Evolutionary conservation across 1,140 invertebrate genomes (phyloP), one percentile per base, ranked within the genome.

Genomic region (Oreohelix idahoensis): DNA sequence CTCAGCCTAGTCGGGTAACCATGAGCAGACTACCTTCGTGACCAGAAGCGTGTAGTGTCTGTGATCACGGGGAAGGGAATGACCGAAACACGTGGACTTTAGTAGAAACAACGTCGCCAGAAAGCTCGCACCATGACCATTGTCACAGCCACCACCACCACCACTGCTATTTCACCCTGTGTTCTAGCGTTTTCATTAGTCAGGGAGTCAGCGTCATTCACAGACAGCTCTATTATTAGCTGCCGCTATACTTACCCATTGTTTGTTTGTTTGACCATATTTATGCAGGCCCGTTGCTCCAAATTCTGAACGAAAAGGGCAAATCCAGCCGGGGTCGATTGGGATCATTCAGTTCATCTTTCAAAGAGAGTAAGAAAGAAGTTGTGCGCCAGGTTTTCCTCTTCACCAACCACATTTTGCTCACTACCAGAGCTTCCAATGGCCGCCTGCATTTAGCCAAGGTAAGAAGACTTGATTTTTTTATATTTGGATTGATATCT

Each of bases 371-470:
- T 13, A 96, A 90, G 84, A 96, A 96, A 85, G 96, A 96, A 84
- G 93, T 94, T 0, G 92, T 96, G 5, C 93, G 96, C 0, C 96
- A 97, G 89, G 96, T 96, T 69, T 97, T 96, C 90, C 94, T 97
- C 11, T 97, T 97, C 93, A 96, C 96, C 77, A 97, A 97, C 94
- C 96, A 97, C 92, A 94, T 97, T 84, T 94, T 97, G 81, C 92
- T 97, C 26, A 96, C 96, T 0, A 97, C 95, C 32, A 94, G 96
- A 84, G 95, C 96, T n/a, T 94, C 95, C 15, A 96, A 96, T 84
- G 97, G 97, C 23, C 94, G 96, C 83, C 94, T 98, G 17, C 97
- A 97, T 93, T 93, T 97, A 39, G 95, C 97, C 23, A 96, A 96
- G 73, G 95, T 94, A 45, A 45, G 42, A 45, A 45, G 42, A 45